Evolutionary conservation across 1,140 invertebrate species (phyloP), one percentile per base, ranked within the genome.

Genomic region (Tachypleus tridentatus): DNA sequence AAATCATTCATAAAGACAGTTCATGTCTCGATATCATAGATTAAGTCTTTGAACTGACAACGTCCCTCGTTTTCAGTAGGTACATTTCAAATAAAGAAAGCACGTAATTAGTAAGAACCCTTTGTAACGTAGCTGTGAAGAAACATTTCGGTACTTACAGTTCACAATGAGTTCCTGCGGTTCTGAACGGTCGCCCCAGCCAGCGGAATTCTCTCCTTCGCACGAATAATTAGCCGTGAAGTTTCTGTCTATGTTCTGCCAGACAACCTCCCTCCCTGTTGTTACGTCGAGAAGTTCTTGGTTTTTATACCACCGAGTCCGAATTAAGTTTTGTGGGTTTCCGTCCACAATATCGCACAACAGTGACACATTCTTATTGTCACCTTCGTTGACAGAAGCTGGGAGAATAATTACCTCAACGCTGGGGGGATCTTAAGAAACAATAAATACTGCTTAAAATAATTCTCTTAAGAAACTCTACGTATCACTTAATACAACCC

Each of bases 141-240:
- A 29, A 29, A 29, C 29, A 29, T 29, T 2, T 29, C 29, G 0
- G 29, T 29, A 81, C 84, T 83, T 78, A 89, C 87, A 91, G 73
- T 88, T 82, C 60, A 91, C 87, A 60, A 86, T 77, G 8, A 93
- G 80, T 70, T 89, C 84, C 6, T 84, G 83, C 62, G 84, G 83
- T 49, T 82, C 78, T 5, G 89, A 91, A 66, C 84, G 78, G 7
- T 82, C 81, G 51, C 90, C 89, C 87, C 88, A 92, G 8, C 89
- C 91, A n/a, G 90, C 90, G 9, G 83, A 82, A 77, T 93, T 93
- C 72, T 84, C 85, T 3, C 89, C 91, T 72, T 88, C 84, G 75
- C 92, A 94, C 0, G 89, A 90, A 76, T 92, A 94, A 76, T 93
- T 93, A n/a, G 91, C 92, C 67, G 92, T 88, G 74, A 93, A 91